Conservation (phyloP, 2,888 invertebrate species). For the Cephus pulcher region DNA sequence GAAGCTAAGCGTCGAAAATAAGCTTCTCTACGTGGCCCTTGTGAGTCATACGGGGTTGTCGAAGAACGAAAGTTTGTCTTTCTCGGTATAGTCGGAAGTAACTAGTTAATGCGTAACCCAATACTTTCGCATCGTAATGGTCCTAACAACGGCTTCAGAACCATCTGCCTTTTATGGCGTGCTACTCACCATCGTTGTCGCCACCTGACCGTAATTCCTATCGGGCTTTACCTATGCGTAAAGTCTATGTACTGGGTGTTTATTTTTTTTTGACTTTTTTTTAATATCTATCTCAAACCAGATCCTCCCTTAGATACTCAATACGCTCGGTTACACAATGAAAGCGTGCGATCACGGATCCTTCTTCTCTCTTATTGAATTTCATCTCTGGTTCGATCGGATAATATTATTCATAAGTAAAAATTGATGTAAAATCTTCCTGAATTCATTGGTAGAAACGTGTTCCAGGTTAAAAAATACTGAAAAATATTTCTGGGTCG, state of each 20-base stretch:
- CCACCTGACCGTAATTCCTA: conserved; percentile 40
- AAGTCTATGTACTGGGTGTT: background rate
- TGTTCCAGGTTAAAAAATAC: conserved; percentile 2
- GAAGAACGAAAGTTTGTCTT: background rate
- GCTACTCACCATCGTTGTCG: conserved; percentile 21
- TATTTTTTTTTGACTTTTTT: background rate
- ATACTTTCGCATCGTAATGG: background rate
- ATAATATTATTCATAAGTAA: background rate
- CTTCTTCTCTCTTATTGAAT: conserved; percentile 30
- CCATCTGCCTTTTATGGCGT: conserved; percentile 11
- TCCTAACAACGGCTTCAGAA: conserved; percentile 11
- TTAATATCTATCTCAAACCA: background rate
- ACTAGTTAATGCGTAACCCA: background rate
- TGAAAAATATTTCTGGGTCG: background rate
- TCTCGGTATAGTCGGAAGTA: background rate
- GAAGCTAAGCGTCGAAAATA: background rate
- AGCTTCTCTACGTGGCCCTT: too few relatives aligned
- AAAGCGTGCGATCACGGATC: conserved; percentile 27
- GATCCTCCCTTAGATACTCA: conserved; percentile 16
- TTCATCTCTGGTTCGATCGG: background rate
- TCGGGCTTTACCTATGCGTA: conserved; percentile 26
- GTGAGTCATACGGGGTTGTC: background rate
- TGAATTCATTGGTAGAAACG: background rate
- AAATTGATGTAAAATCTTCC: background rate
- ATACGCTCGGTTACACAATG: conserved; percentile 28